phyloP scores from a whole-genome alignment of 2,888 invertebrate genomes.

The Drosophila fulvimacula region DNA sequence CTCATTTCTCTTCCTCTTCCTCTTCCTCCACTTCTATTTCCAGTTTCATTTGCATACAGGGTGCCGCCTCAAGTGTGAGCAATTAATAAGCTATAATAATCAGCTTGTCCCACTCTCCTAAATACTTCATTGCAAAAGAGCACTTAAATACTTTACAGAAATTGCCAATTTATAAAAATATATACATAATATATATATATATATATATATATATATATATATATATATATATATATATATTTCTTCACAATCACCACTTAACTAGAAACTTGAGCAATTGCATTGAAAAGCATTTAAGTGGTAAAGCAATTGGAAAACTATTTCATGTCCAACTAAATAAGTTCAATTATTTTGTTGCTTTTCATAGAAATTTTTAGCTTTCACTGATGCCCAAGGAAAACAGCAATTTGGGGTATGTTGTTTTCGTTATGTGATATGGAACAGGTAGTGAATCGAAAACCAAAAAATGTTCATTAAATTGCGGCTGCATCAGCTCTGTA shows the following conservation, averaged over 20 bases:
- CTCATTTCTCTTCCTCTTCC: background rate
- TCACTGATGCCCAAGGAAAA: background rate
- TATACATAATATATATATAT: background rate
- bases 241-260: no score
- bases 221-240: background rate
- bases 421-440: background rate
- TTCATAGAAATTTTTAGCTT: background rate
- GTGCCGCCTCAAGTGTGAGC: conserved; percentile 12
- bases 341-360: conserved; percentile 1
- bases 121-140: background rate
- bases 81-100: conserved; percentile 6
- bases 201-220: background rate
- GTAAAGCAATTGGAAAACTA: conserved; percentile 4
- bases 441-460: no score
- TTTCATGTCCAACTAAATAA: conserved; percentile 1
- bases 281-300: conserved; percentile 6
- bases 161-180: background rate
- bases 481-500: no score
- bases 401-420: background rate
- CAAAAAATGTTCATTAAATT: no score
- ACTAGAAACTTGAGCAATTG: conserved; percentile 7
- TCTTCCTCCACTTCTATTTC: background rate
- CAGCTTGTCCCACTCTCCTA: background rate
- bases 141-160: background rate
- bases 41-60: conserved; percentile 30